Evolutionary conservation across 2,888 invertebrate species (phyloP).

Genomic region (Branchinecta sandiegonensis): DNA sequence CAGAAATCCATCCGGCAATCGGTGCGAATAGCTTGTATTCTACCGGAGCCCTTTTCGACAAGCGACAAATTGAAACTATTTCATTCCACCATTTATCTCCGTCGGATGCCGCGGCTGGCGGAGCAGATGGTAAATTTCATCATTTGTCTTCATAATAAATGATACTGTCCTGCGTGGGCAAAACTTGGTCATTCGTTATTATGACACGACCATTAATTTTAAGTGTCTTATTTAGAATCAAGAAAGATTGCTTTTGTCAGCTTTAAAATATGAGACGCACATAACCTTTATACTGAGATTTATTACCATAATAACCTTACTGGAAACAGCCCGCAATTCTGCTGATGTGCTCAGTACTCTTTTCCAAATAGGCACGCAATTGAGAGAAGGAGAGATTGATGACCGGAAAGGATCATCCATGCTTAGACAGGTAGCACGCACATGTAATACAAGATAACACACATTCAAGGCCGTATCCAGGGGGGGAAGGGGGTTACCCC

Average conservation of each 20-base stretch:
- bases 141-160: conserved; percentile 10
- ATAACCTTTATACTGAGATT: background rate
- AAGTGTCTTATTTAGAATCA: conserved; percentile 14
- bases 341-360: too few species aligned
- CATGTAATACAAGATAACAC: too few species aligned
- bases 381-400: too few species aligned
- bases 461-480: too few species aligned
- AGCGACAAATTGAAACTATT: background rate
- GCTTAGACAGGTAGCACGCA: too few species aligned
- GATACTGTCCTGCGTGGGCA: background rate
- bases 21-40: too few species aligned
- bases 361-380: too few species aligned
- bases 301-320: background rate
- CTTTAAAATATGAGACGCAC: conserved; percentile 2
- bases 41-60: too few species aligned
- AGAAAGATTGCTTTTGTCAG: conserved; percentile 13
- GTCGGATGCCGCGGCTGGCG: background rate
- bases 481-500: too few species aligned
- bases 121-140: conserved; percentile 8
- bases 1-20: too few species aligned
- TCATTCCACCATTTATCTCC: conserved; percentile 1
- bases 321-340: background rate
- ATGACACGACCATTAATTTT: conserved; percentile 1
- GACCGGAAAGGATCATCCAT: too few species aligned
- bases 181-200: conserved; percentile 13